Evolutionary conservation across 2,797 vertebrate genomes (phyloP), one percentile per base, ranked within the genome.

Genomic region (Ptychobarbus kaznakovi): DNA sequence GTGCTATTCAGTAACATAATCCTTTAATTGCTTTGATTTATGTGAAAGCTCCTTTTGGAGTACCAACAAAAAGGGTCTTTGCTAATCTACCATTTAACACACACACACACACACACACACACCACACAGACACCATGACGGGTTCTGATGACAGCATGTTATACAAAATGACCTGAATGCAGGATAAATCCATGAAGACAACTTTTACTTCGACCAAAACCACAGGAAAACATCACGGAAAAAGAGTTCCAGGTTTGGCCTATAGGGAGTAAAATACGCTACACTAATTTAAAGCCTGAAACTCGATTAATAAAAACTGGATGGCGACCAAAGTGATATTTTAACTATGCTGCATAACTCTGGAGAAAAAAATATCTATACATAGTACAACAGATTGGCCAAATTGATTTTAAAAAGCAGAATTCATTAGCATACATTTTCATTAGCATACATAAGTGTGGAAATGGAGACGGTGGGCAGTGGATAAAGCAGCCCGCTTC

Each of bases 21-120:
- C 92, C 92, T 89, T 89, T 92, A 93, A 93, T 94, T 93, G 92
- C 90, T 92, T 92, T 93, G 92, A 94, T 92, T 94, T 89, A 94
- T 90, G 93, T 92, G 86, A 92, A 93, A 92, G 89, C 90, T 87
- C 40, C 84, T 84, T 87, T 69, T 78, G 80, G 73, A 84, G 63
- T 87, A 87, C 88, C 38, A 66, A 51, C 51, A 66, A 78, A 81
- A 87, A 82, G 82, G 86, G 79, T 77, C 83, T 77, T 66, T 74
- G 51, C 87, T 89, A 81, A 92, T 91, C 85, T 81, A 82, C 70
- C 66, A 84, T 86, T 81, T 88, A 90, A 86, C 80, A 78, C 56
- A 84, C 63, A 81, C 70, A 44, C 40, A 32, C 44, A 84, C 74
- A 79, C 68, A 83, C 44, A 66, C 68, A 82, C 44, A 63, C 18